Evolutionary conservation across 2,113 vertebrate genomes (phyloP).

Genomic region (Rhegmatorhina hoffmannsi): DNA sequence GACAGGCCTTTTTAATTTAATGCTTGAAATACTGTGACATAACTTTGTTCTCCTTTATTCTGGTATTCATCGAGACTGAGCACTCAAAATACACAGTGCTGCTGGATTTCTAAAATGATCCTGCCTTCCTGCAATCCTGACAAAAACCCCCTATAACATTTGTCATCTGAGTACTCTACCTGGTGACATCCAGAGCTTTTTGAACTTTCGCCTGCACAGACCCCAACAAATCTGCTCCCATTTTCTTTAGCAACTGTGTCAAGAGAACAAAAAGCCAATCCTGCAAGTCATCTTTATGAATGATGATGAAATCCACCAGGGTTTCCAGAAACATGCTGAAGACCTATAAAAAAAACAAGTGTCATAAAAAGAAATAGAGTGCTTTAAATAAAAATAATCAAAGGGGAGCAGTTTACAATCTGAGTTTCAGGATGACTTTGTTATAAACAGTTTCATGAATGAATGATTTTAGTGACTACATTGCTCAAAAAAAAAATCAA

Average conservation of each 20-base stretch:
- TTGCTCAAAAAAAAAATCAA: neutral
- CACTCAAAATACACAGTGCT: neutral
- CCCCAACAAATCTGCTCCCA: conserved; percentile 96
- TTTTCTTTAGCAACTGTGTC: conserved; percentile 97
- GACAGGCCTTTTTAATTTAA: neutral
- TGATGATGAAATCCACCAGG: conserved; percentile 94
- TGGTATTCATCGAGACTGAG: neutral
- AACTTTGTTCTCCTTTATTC: neutral
- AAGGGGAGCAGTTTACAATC: neutral
- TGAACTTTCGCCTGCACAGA: conserved; percentile 99
- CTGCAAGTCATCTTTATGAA: conserved; percentile 95
- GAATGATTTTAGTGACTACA: conserved; percentile 27
- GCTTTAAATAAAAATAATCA: neutral
- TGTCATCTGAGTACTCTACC: conserved; percentile 72
- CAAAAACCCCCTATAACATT: neutral
- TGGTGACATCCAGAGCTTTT: conserved; percentile 95
- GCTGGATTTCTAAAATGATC: neutral
- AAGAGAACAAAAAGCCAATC: conserved; percentile 98
- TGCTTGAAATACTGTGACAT: neutral
- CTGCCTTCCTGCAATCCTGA: neutral
- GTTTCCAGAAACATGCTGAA: conserved; percentile 99
- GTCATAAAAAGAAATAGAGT: neutral
- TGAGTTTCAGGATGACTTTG: neutral
- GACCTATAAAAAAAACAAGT: conserved; percentile 77
- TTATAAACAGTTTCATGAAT: conserved; percentile 22